A percentile compares a stretch with the other conserved stretches of the same genome.
These are phyloP conservation scores for Nesoenas mayeri DNA, from an alignment of 2,113 vertebrate genomes.

Conservation along the genomic window DNA sequence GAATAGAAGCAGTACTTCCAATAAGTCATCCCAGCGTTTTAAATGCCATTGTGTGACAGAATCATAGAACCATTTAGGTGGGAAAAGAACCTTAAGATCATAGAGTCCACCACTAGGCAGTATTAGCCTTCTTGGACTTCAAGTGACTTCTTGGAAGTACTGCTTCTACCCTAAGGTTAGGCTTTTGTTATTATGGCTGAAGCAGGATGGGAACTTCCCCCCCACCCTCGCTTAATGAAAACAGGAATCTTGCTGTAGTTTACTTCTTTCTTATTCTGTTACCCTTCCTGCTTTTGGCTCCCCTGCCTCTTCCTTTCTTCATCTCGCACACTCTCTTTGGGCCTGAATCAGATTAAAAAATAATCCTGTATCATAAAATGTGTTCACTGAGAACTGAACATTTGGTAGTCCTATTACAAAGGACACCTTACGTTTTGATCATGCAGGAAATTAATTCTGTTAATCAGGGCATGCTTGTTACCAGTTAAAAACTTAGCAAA, in stretches of 20 bases:
- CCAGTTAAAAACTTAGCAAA: constrained; percentile 9
- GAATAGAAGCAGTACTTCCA: background rate
- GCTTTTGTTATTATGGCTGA: background rate
- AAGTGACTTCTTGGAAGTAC: background rate
- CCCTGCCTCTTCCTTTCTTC: background rate
- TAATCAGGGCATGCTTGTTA: constrained; percentile 29
- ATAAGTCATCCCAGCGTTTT: background rate
- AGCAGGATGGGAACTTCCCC: background rate
- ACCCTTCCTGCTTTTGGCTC: background rate
- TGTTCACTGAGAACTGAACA: background rate
- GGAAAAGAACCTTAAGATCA: background rate
- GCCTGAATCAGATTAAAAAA: background rate
- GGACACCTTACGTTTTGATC: background rate
- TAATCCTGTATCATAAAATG: background rate
- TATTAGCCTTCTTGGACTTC: background rate
- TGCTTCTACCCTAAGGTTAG: background rate
- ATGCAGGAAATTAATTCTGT: constrained; percentile 37
- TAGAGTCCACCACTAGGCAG: background rate
- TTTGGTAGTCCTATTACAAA: constrained; percentile 5
- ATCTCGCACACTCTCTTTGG: background rate
- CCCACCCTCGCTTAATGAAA: background rate
- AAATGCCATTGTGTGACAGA: background rate
- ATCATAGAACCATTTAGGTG: background rate
- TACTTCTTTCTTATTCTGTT: background rate
- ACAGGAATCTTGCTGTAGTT: background rate